Base-by-base conservation (phyloP, 2,797 vertebrate genomes). In the Lacerta viridis region DNA sequence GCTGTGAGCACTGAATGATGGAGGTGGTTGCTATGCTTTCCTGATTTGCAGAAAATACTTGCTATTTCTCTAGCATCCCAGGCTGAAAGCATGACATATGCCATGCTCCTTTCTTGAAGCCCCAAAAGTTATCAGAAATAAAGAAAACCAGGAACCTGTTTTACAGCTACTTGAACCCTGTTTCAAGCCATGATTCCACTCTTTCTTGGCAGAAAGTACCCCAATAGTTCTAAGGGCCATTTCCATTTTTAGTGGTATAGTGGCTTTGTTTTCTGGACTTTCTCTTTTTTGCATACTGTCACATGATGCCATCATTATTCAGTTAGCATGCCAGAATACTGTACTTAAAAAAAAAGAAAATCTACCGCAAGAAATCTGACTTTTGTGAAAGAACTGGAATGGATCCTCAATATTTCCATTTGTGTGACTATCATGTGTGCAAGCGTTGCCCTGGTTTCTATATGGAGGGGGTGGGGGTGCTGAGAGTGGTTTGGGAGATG, bases 191-290 rank as follows among this genome's bases (percentile, higher is more conserved):
- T 3, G 1, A 78, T 75, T 91, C 90, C 87, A 25, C 85, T 93
- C 90, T 91, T 91, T 89, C 4, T 89, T 80, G 64, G 90, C 93
- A 93, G 89, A 39, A 90, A 92, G 72, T 91, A 89, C 89, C 86
- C 43, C 50, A 90, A 92, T 89, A 90, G 94, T 86, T 69, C 89
- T 93, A 83, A 95, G 36, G 18, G 5, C 36, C 36, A 13, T 72
- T 72, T 72, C 36, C 11, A 72, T 72, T 13, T 33, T 36, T 33
- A 72, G 71, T 55, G 13, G 50, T 55, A 55, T 55, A 55, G 50
- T 55, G 50, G 50, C 50, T 55, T 55, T 55, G 13, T 55, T 55
- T 55, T 55, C 13, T 55, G 50, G 50, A 55, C 50, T 55, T 55
- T 55, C 15, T 50, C 11, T 50, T 50, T 55, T 55, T 55, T 15